Evolutionary conservation across 2,113 vertebrate genomes (phyloP).

Genomic region (Spheniscus mendiculus): DNA sequence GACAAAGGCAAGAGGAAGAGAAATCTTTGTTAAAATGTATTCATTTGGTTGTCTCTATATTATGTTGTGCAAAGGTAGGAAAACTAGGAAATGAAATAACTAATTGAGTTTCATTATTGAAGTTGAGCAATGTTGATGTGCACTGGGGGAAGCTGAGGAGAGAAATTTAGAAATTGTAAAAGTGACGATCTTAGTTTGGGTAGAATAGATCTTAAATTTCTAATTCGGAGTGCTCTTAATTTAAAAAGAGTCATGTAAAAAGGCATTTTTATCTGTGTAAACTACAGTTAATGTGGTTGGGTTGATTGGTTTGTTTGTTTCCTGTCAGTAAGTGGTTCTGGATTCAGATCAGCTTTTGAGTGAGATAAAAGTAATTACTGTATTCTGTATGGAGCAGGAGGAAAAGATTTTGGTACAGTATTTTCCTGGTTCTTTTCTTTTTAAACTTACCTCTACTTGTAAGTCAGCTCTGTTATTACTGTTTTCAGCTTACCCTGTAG

Average conservation of each 20-base stretch:
- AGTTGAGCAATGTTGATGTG: background rate
- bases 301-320: background rate
- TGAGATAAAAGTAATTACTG: background rate
- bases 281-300: background rate
- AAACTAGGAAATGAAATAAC: background rate
- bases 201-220: background rate
- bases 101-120: background rate
- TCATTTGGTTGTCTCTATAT: background rate
- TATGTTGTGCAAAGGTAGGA: background rate
- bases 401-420: background rate
- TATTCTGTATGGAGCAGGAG: background rate
- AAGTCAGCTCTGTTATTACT: background rate
- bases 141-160: background rate
- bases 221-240: background rate
- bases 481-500: background rate
- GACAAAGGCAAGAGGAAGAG: background rate
- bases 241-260: background rate
- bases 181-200: background rate
- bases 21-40: background rate
- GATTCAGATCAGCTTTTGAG: background rate
- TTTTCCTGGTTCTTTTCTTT: background rate
- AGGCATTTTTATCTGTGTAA: background rate
- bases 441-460: background rate
- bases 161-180: background rate
- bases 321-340: background rate